Base-by-base conservation (phyloP, 2,888 invertebrate genomes). In the Epinotia demarniana region DNA sequence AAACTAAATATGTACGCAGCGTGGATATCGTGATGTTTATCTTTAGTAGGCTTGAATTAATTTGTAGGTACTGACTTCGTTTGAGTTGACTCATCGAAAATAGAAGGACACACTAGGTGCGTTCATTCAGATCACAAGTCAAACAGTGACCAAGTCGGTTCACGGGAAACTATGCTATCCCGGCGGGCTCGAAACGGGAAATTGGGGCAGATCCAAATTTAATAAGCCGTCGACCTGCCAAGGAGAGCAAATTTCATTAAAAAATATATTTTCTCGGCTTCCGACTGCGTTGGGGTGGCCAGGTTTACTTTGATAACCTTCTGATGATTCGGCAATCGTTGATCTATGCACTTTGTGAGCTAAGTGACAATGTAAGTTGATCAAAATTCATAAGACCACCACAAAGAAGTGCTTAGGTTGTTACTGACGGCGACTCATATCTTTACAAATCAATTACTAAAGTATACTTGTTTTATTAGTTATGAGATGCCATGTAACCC, bases 131-230 rank as follows among this genome's bases (percentile, higher is more conserved):
- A n/a, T n/a, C n/a, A n/a, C n/a, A n/a, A 19, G 5, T 11, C 18
- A 33, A 61, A 61, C 11, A 67, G 64, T 16, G 19, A 66, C 33
- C 27, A 55, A 66, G 57, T 39, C 46, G 57, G 43, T 63, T 23
- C 57, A 39, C 18, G n/a, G 6, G 4, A 5, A 53, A 71, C 61
- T 71, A 53, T 62, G 19, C 18, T n/a, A 18, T 61, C 49, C 62
- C 70, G 18, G 53, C 49, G 33, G 49, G 46, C 33, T 55, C 55
- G 70, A 60, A 64, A 23, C 70, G 53, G 39, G 53, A 66, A 75
- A 75, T 71, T 75, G 66, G 75, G 75, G 75, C 75, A 71, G 71
- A 75, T 75, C 64, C 66, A 75, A 75, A 75, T 71, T 75, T 75
- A 75, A 75, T 71, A 71, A 75, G 66, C 71, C 67, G 66, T 18